These are phyloP conservation scores for Drosophila limbata DNA, from an alignment of 2,888 invertebrate species.

Conservation along the genomic window DNA sequence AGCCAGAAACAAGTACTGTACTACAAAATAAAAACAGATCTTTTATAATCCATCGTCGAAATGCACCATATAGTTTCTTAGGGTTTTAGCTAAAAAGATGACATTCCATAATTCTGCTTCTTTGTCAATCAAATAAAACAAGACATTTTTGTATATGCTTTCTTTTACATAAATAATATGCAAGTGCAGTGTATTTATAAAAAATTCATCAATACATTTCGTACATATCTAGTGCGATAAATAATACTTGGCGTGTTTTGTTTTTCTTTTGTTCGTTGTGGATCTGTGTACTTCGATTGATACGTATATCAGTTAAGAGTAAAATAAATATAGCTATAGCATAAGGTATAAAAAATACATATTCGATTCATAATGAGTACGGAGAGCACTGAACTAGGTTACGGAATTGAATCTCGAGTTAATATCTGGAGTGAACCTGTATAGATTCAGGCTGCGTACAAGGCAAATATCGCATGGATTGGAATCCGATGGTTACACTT, in stretches of 20 bases:
- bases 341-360: constrained; percentile 63
- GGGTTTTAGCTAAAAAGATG: too few relatives aligned
- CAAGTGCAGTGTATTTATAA: constrained; percentile 60
- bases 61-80: too few relatives aligned
- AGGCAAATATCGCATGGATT: constrained; percentile 17
- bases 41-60: too few relatives aligned
- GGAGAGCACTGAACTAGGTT: constrained; percentile 5
- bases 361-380: constrained; percentile 47
- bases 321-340: constrained; percentile 61
- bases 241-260: constrained; percentile 70
- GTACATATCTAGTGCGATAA: constrained; percentile 63
- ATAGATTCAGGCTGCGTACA: constrained; percentile 18
- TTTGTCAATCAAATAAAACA: constrained; percentile 8
- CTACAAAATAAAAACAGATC: too few relatives aligned
- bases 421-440: constrained; percentile 7
- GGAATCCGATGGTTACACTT: constrained; percentile 30
- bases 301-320: constrained; percentile 43
- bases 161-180: constrained; percentile 55
- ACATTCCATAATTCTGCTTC: too few relatives aligned
- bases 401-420: constrained; percentile 1
- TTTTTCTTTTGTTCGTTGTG: constrained; percentile 28
- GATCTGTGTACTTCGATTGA: constrained; percentile 44
- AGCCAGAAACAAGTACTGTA: neutral
- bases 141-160: constrained; percentile 16
- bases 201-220: constrained; percentile 50